These are phyloP conservation scores for Standfussiana lucernea DNA, from an alignment of 2,888 invertebrate species.

Conservation along the genomic window DNA sequence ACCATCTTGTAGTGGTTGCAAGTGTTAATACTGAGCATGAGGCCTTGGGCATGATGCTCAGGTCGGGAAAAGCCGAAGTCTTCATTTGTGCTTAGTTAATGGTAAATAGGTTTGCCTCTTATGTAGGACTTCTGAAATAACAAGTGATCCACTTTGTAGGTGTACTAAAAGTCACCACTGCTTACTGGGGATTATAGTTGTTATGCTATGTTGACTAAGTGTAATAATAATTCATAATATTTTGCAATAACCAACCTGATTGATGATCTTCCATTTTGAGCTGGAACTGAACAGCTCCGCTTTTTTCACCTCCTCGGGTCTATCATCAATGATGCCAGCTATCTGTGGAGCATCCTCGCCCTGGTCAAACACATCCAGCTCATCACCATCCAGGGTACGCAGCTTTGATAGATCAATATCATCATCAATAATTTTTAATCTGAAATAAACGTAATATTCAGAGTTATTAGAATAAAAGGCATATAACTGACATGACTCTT, in stretches of 20 bases:
- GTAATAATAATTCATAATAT: background rate
- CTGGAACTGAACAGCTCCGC: constrained; percentile 83
- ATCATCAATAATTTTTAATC: constrained; percentile 96
- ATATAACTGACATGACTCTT: background rate
- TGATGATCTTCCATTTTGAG: constrained; percentile 88
- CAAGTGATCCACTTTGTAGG: background rate
- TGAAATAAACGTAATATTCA: constrained; percentile 72
- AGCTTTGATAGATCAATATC: constrained; percentile 93
- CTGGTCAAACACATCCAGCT: constrained; percentile 92
- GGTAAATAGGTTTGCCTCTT: background rate
- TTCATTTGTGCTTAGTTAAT: background rate
- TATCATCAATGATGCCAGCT: constrained; percentile 96
- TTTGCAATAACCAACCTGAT: constrained; percentile 76
- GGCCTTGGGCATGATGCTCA: background rate
- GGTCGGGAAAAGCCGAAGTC: background rate
- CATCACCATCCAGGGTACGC: constrained; percentile 91
- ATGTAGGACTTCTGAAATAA: background rate
- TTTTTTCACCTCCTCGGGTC: constrained; percentile 92
- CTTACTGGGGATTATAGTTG: background rate
- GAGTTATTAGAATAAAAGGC: background rate
- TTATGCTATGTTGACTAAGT: background rate
- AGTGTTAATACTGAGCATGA: background rate
- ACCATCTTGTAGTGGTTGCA: background rate
- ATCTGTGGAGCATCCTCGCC: constrained; percentile 97
- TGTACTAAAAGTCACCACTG: background rate